phyloP scores from a whole-genome alignment of 2,888 invertebrate species.

The Odontothrips loti region DNA sequence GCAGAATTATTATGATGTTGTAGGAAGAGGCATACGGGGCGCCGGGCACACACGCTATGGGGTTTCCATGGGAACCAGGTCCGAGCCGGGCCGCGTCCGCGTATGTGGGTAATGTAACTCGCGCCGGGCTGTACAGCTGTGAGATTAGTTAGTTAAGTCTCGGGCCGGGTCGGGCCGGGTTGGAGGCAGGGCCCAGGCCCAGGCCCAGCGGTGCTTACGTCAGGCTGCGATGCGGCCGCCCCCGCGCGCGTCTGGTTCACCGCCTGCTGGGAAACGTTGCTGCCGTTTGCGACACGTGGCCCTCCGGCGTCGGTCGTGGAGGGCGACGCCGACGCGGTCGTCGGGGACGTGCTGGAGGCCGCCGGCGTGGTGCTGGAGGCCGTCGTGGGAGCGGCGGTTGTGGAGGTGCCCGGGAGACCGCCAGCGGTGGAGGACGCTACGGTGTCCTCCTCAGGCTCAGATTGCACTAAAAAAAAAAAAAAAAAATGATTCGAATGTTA shows the following conservation, averaged over 20 bases:
- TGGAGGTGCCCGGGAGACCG: not conserved
- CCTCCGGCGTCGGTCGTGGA: not conserved
- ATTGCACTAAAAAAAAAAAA: no score
- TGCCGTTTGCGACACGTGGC: not conserved
- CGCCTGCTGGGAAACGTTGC: not conserved
- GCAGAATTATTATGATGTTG: not conserved
- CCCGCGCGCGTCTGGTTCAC: not conserved
- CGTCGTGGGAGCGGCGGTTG: not conserved
- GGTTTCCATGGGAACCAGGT: not conserved
- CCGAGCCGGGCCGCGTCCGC: not conserved
- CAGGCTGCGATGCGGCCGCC: not conserved
- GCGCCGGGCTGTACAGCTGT: no score
- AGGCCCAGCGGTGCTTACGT: conserved; percentile 6
- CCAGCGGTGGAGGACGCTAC: not conserved
- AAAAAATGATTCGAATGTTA: no score
- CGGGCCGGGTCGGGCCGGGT: no score
- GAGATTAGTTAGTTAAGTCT: no score
- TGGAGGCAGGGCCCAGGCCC: no score
- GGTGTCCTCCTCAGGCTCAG: not conserved
- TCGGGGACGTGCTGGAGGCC: not conserved
- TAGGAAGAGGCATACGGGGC: not conserved
- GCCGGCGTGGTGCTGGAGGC: not conserved
- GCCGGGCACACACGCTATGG: not conserved
- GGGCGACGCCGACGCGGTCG: not conserved
- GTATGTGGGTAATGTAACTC: not conserved